phyloP scores from a whole-genome alignment of 2,797 vertebrate species.

The Fundulus diaphanus region DNA sequence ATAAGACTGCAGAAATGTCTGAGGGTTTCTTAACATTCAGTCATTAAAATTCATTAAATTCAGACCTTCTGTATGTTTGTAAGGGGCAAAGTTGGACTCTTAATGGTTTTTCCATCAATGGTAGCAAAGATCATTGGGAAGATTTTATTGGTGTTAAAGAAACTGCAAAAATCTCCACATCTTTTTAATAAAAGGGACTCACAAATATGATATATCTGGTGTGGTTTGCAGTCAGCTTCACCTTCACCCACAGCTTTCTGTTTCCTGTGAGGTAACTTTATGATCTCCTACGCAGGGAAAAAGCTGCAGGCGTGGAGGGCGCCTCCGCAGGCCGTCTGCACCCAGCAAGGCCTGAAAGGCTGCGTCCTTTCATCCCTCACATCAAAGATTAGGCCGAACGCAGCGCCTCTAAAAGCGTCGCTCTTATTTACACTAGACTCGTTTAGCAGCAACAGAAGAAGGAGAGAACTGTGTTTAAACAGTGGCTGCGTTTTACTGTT shows the following conservation, averaged over 20 bases:
- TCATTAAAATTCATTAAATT: not conserved
- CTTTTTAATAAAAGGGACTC: not conserved
- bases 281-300: conserved; percentile 37
- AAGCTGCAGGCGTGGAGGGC: conserved; percentile 49
- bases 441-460: conserved; percentile 12
- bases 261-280: conserved; percentile 45
- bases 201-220: not conserved
- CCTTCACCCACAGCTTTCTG: conserved; percentile 34
- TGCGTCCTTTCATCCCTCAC: conserved; percentile 58
- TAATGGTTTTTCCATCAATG: not conserved
- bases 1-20: not conserved
- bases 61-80: not conserved
- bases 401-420: conserved; percentile 20
- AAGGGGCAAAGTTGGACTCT: not conserved
- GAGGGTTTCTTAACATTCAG: not conserved
- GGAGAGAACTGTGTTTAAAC: not conserved
- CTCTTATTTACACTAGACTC: conserved; percentile 8
- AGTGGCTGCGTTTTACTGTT: not conserved
- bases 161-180: not conserved
- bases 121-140: not conserved
- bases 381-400: conserved; percentile 56
- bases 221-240: conserved; percentile 30
- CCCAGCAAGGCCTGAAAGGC: conserved; percentile 34
- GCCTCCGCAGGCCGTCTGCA: conserved; percentile 36
- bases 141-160: not conserved